Conservation (phyloP, 2,797 vertebrate species). For the Uromys caudimaculatus region DNA sequence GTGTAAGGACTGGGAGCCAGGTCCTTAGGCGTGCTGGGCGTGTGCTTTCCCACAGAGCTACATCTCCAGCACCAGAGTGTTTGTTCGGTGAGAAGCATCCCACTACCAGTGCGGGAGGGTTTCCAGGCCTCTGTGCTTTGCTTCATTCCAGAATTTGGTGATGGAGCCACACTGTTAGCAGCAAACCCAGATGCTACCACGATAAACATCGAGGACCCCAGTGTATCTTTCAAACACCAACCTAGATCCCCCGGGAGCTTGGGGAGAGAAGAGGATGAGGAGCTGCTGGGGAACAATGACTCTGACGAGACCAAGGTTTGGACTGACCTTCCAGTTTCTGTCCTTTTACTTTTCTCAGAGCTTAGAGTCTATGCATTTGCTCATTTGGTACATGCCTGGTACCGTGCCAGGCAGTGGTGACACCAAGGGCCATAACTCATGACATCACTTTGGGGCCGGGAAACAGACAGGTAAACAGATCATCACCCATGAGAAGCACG, state of each 20-base stretch:
- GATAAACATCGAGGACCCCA: constrained; percentile 91
- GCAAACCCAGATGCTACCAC: constrained; percentile 90
- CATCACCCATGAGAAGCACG: background rate
- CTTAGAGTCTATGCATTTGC: background rate
- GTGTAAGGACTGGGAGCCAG: background rate
- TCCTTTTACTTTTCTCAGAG: background rate
- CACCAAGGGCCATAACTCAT: background rate
- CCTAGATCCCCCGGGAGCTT: constrained; percentile 80
- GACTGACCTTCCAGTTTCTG: background rate
- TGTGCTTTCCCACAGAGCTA: background rate
- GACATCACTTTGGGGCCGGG: background rate
- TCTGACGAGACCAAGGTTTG: constrained; percentile 94
- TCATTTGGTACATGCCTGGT: background rate
- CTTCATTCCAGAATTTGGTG: constrained; percentile 93
- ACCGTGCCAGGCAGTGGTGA: background rate
- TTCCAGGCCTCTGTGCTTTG: constrained; percentile 35
- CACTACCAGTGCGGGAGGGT: background rate
- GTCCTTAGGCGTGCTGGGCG: background rate
- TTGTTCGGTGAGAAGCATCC: background rate
- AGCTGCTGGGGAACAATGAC: constrained; percentile 89
- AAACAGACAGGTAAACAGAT: background rate
- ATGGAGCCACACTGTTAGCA: constrained; percentile 88
- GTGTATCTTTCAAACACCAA: constrained; percentile 85
- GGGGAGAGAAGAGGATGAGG: constrained; percentile 89
- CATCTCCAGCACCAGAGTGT: background rate